Base-by-base conservation (phyloP, 2,797 vertebrate species). In the Pipistrellus pipistrellus region DNA sequence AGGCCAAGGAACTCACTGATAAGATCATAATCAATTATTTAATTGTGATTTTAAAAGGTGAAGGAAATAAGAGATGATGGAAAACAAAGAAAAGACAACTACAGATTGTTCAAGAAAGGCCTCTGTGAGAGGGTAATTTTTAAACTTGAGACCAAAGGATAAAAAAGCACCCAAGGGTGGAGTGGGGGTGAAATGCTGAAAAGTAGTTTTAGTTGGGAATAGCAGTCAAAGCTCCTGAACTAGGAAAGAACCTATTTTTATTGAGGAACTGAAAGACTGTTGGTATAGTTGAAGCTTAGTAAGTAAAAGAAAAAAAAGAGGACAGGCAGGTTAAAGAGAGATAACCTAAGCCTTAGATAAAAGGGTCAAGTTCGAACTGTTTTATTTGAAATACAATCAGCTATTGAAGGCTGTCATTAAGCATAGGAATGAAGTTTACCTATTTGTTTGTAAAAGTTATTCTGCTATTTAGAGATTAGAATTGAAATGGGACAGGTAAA, bases 311-410 rank as follows among this genome's bases (percentile, higher is more conserved):
- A 41, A 87, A 85, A 87, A 85, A 89, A 93, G 46, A 44, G 51
- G 30, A n/a, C 2, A 78, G 14, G 38, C 8, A 78, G 25, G 10
- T 53, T 68, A 85, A 44, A 46, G 21, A 93, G 20, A 73, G 53
- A 93, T 0, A 87, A 88, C 75, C 53, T 27, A 88, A 46, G 5
- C 18, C 83, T 76, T 94, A 83, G 57, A 71, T 83, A 30, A 53
- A 32, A 78, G 14, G 48, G 3, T 53, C 57, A 73, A 84, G 11
- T 84, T 46, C 15, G 10, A 38, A 82, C 73, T 41, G 6, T 41
- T 85, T 94, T 89, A 87, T 75, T 53, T 91, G 48, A 96, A 95
- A 89, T 11, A 76, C 2, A 13, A 51, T 38, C 21, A 57, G 38
- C 23, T 55, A 90, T 0, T 84, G 38, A 94, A 81, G 15, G n/a